Conservation (phyloP, 2,888 invertebrate species). For the Drosophila tripunctata region DNA sequence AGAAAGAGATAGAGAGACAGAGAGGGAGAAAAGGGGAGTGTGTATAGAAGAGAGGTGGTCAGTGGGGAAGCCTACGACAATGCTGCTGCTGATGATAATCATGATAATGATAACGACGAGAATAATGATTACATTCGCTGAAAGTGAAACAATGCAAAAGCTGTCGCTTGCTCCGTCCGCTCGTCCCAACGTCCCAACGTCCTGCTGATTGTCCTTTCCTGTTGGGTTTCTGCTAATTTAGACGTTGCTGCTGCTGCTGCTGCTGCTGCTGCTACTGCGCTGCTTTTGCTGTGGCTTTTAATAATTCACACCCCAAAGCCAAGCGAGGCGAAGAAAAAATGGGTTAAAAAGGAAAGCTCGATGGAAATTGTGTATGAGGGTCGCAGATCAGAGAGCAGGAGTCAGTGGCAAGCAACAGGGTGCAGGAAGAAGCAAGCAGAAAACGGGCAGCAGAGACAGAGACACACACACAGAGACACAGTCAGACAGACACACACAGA, state of each 20-base stretch:
- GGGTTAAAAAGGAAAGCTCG: constrained; percentile 62
- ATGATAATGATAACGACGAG: constrained; percentile 46
- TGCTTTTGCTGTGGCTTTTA: constrained; percentile 63
- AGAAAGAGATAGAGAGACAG: neutral
- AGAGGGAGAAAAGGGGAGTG: neutral
- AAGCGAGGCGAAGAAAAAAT: constrained; percentile 57
- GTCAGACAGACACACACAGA: too few relatives aligned
- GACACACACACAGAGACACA: too few relatives aligned
- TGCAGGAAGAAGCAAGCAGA: neutral
- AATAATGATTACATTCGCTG: constrained; percentile 63
- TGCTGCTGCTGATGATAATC: constrained; percentile 48
- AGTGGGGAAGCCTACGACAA: constrained; percentile 43
- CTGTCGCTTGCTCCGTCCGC: constrained; percentile 24
- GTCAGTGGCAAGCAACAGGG: neutral
- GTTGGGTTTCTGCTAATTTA: constrained; percentile 65
- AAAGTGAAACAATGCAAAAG: constrained; percentile 71
- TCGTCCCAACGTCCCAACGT: too few relatives aligned
- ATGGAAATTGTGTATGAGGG: constrained; percentile 12
- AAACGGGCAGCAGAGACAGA: neutral
- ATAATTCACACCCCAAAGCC: constrained; percentile 73
- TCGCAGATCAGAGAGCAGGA: constrained; percentile 12
- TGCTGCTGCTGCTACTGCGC: constrained; percentile 7
- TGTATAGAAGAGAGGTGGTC: neutral
- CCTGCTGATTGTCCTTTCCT: constrained; percentile 34
- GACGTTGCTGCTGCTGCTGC: constrained; percentile 50